A percentile compares a stretch with the other conserved stretches of the same genome.
These are phyloP conservation scores for Chironomus tepperi DNA, from an alignment of 1,140 invertebrate genomes.

Conservation along the genomic window DNA sequence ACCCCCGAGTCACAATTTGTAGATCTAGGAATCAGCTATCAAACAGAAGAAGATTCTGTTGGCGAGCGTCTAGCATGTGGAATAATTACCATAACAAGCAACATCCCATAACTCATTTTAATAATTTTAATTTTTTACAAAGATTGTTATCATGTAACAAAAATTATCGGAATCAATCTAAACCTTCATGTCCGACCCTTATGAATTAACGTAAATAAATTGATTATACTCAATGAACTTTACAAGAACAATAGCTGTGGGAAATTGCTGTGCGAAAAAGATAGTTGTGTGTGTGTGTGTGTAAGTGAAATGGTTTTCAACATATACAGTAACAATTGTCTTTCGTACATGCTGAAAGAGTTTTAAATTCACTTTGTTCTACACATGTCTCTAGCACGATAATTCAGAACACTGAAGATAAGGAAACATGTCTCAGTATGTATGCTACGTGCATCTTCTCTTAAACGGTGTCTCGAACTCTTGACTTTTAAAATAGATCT, in stretches of 20 bases:
- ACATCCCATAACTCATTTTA: constrained; percentile 17
- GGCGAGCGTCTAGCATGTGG: constrained; percentile 36
- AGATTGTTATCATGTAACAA: background rate
- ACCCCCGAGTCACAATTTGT: constrained; percentile 31
- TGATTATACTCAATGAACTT: background rate
- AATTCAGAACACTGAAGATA: background rate
- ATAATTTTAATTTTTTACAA: background rate
- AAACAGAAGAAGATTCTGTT: constrained; percentile 37
- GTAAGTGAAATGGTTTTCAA: constrained; percentile 2
- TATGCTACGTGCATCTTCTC: background rate
- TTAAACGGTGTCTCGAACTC: background rate
- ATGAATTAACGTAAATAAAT: background rate
- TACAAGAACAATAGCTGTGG: background rate
- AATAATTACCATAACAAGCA: constrained; percentile 37
- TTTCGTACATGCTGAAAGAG: background rate
- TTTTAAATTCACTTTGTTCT: background rate
- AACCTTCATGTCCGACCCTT: background rate
- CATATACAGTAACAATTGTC: background rate
- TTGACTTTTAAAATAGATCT: background rate
- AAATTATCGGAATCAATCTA: background rate
- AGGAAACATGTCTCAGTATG: constrained; percentile 47
- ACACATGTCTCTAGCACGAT: background rate
- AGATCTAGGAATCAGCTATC: constrained; percentile 31
- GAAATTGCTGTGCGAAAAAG: background rate
- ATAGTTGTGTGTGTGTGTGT: too few relatives aligned